Percentiles rank a stretch among this genome's conserved stretches.
Evolutionary conservation across 2,888 invertebrate species (phyloP).

Genomic region (Drosophila merina): DNA sequence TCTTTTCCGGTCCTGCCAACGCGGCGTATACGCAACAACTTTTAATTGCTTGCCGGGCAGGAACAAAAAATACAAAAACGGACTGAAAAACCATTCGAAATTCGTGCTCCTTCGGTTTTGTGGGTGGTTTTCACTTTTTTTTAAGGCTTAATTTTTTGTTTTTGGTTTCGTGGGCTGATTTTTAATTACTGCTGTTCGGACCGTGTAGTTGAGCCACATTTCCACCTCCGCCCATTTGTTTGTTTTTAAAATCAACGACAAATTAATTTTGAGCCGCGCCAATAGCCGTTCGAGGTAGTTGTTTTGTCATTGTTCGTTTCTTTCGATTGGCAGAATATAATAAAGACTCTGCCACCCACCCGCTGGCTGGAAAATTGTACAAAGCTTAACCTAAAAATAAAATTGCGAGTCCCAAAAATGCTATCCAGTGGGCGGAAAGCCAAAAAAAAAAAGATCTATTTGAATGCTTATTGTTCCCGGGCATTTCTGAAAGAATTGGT

Average conservation of each 20-base stretch:
- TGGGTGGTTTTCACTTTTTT: conserved; percentile 14
- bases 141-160: conserved; percentile 23
- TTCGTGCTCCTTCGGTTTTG: conserved; percentile 27
- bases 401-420: conserved; percentile 11
- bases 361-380: background rate
- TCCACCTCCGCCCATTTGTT: conserved; percentile 22
- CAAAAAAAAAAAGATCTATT: conserved; percentile 15
- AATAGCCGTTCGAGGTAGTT: conserved; percentile 38
- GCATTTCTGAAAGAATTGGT: conserved; percentile 7
- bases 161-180: conserved; percentile 41
- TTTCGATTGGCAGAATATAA: conserved; percentile 25
- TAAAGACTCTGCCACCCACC: background rate
- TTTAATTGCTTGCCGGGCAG: conserved; percentile 67
- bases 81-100: conserved; percentile 15
- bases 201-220: conserved; percentile 24
- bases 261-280: conserved; percentile 65
- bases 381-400: conserved; percentile 22
- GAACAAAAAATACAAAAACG: conserved; percentile 10
- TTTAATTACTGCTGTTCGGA: conserved; percentile 67
- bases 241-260: conserved; percentile 52
- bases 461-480: conserved; percentile 34
- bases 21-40: conserved; percentile 74
- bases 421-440: conserved; percentile 16
- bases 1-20: conserved; percentile 42
- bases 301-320: conserved; percentile 5